Conservation (phyloP, 2,888 invertebrate genomes). For the Aphrophora alni region DNA sequence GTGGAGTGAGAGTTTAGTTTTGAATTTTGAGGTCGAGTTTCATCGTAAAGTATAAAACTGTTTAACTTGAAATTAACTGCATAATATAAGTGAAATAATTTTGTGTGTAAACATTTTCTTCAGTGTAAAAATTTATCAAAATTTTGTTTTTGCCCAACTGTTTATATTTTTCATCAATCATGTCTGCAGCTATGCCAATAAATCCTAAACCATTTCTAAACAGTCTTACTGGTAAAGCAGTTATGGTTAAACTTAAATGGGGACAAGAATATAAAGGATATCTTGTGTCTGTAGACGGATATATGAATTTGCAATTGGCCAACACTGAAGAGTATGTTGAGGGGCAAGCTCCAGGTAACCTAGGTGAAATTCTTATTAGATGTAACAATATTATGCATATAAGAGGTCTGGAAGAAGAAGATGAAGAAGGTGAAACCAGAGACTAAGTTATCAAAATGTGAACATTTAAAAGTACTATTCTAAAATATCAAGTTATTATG, state of each 20-base stretch:
- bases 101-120: too few species aligned
- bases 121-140: too few species aligned
- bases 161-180: constrained; percentile 51
- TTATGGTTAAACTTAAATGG: constrained; percentile 98
- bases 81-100: too few species aligned
- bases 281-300: constrained; percentile 96
- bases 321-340: constrained; percentile 98
- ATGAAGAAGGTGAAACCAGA: constrained; percentile 96
- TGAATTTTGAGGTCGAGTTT: too few species aligned
- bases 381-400: constrained; percentile 98
- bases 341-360: constrained; percentile 86
- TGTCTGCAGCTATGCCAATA: constrained; percentile 91
- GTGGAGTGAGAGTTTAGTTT: too few species aligned
- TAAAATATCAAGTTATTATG: too few species aligned
- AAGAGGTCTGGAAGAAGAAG: constrained; percentile 93
- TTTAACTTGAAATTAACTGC: too few species aligned
- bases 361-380: constrained; percentile 96
- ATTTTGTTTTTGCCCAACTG: too few species aligned
- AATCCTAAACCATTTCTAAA: constrained; percentile 99
- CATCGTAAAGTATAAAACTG: too few species aligned
- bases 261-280: constrained; percentile 99
- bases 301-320: constrained; percentile 98
- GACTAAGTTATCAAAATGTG: too few species aligned
- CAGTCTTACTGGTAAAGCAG: constrained; percentile 96
- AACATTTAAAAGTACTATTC: too few species aligned